Conservation (phyloP, 2,888 invertebrate species). For the Andricus quercusramuli region DNA sequence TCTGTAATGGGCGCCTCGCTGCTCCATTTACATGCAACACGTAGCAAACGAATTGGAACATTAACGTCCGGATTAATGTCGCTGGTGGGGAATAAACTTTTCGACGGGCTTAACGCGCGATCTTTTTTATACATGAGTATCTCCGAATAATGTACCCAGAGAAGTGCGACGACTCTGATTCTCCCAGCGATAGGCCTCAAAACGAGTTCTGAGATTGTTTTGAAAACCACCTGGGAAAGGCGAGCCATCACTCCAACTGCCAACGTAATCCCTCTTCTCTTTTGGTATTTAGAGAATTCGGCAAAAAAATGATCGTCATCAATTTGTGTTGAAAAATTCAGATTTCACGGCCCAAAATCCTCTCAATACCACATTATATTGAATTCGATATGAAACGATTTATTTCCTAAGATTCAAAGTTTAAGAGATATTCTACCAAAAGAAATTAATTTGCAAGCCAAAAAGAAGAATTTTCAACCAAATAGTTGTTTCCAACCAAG, state of each 20-base stretch:
- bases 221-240: conserved; percentile 3
- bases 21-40: conserved; percentile 33
- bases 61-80: conserved; percentile 45
- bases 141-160: neutral
- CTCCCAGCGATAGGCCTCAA: neutral
- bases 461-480: too few species aligned
- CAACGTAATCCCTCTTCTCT: neutral
- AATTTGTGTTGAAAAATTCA: neutral
- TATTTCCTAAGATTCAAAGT: too few species aligned
- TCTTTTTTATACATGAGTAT: conserved; percentile 9
- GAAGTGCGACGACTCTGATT: neutral
- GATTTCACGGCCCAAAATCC: too few species aligned
- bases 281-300: neutral
- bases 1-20: conserved; percentile 21
- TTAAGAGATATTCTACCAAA: too few species aligned
- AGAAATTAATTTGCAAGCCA: too few species aligned
- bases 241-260: neutral
- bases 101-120: conserved; percentile 50
- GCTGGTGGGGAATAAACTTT: conserved; percentile 29
- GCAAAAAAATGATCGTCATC: neutral
- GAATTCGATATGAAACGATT: too few species aligned
- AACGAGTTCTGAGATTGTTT: conserved; percentile 14
- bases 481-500: too few species aligned
- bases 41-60: conserved; percentile 44
- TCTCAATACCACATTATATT: too few species aligned